Evolutionary conservation across 1,140 invertebrate species (phyloP).

Genomic region (Dreissena rostriformis): DNA sequence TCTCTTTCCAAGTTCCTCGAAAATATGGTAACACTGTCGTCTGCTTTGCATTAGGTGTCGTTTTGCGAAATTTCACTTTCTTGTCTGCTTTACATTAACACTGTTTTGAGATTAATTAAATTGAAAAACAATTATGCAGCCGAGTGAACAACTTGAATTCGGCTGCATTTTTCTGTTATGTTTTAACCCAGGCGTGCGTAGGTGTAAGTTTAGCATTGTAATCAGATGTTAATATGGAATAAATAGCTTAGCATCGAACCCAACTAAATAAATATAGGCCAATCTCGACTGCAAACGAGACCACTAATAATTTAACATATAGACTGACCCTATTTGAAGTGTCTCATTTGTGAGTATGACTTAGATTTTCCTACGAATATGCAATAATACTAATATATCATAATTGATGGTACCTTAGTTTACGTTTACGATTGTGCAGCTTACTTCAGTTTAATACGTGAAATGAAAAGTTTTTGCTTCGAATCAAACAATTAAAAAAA

Average conservation of each 20-base stretch:
- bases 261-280: slow-evolving; percentile 46
- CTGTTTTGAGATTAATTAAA: neutral
- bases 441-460: too few species aligned
- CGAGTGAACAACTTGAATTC: neutral
- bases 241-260: slow-evolving; percentile 26
- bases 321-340: slow-evolving; percentile 4
- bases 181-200: slow-evolving; percentile 14
- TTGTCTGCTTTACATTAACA: neutral
- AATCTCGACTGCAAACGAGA: slow-evolving; percentile 42
- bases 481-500: too few species aligned
- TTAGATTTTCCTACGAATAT: too few species aligned
- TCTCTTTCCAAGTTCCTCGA: too few species aligned
- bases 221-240: slow-evolving; percentile 52
- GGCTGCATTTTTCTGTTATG: neutral
- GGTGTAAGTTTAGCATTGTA: slow-evolving; percentile 29
- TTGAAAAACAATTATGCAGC: slow-evolving; percentile 31
- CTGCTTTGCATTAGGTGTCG: slow-evolving; percentile 6
- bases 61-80: neutral
- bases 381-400: too few species aligned
- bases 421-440: too few species aligned
- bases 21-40: slow-evolving; percentile 3
- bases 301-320: slow-evolving; percentile 33
- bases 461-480: too few species aligned
- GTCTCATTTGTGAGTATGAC: too few species aligned
- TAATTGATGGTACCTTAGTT: too few species aligned